Evolutionary conservation across 2,113 vertebrate species (phyloP).

Genomic region (Forbesichthys agassizii): DNA sequence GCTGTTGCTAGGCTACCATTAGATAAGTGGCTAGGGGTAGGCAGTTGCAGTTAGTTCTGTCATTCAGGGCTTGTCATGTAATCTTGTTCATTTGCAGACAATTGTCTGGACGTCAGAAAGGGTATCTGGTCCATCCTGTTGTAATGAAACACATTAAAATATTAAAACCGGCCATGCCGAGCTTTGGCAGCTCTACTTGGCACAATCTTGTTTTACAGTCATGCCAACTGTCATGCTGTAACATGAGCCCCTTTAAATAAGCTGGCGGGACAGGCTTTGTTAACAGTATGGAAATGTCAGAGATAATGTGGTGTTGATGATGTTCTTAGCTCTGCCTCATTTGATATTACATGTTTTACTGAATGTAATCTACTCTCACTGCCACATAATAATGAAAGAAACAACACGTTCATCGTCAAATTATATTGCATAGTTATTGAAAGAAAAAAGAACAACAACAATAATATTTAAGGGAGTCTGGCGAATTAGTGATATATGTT

Average conservation of each 20-base stretch:
- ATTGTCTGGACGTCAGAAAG: conserved; percentile 78
- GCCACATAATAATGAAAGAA: conserved; percentile 2
- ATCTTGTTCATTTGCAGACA: conserved; percentile 83
- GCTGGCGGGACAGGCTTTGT: conserved; percentile 49
- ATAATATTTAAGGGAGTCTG: neutral
- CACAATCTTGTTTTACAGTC: conserved; percentile 63
- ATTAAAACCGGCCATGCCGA: conserved; percentile 77
- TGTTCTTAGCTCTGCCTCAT: conserved; percentile 10
- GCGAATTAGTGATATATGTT: neutral
- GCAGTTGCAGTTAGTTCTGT: conserved; percentile 69
- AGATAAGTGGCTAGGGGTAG: conserved; percentile 77
- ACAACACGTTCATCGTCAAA: neutral
- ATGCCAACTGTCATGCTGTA: conserved; percentile 70
- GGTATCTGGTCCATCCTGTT: conserved; percentile 78
- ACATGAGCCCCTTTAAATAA: conserved; percentile 63
- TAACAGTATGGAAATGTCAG: conserved; percentile 39
- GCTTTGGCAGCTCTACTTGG: conserved; percentile 70
- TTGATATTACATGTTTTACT: conserved; percentile 27
- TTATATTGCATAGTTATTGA: neutral
- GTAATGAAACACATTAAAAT: conserved; percentile 84
- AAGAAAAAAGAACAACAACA: neutral
- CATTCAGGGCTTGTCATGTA: conserved; percentile 79
- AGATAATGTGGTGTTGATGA: conserved; percentile 24
- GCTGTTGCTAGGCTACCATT: conserved; percentile 84
- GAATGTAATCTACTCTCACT: conserved; percentile 7